phyloP scores from a whole-genome alignment of 2,797 vertebrate species.

The Coregonus suidteri region DNA sequence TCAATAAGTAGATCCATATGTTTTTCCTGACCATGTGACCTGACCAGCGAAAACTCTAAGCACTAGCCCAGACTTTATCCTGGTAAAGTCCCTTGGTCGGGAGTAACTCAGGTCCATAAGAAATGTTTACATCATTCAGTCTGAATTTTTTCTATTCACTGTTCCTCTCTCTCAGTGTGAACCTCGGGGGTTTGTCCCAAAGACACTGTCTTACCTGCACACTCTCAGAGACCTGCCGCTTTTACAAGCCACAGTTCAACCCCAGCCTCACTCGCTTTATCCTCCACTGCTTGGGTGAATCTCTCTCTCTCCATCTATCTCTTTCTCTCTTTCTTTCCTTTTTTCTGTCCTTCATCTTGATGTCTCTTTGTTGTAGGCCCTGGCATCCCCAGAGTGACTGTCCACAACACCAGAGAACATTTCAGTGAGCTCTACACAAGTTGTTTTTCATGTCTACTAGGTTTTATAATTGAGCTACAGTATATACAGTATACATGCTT shows the following conservation, averaged over 20 bases:
- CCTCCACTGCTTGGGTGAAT: conserved; percentile 64
- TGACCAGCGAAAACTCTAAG: no score
- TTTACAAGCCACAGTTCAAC: conserved; percentile 61
- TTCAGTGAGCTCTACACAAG: conserved; percentile 46
- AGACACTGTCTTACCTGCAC: conserved; percentile 63
- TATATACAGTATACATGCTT: no score
- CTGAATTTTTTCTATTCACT: background rate
- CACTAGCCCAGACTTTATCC: no score
- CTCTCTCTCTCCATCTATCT: background rate
- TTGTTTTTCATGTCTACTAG: background rate
- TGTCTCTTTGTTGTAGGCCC: conserved; percentile 47
- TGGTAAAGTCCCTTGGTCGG: background rate
- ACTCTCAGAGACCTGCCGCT: conserved; percentile 58
- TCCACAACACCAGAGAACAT: conserved; percentile 57
- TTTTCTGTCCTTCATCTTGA: background rate
- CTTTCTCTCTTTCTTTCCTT: background rate
- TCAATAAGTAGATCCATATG: background rate
- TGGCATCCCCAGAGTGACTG: conserved; percentile 60
- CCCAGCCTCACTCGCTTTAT: conserved; percentile 55
- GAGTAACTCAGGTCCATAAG: background rate
- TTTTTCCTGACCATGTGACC: no score
- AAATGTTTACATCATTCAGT: background rate
- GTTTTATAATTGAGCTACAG: background rate
- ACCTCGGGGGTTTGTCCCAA: conserved; percentile 54
- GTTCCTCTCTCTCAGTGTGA: conserved; percentile 41